Evolutionary conservation across 2,888 invertebrate species (phyloP), one percentile per base, ranked within the genome.

Genomic region (Carterocephalus palaemon): DNA sequence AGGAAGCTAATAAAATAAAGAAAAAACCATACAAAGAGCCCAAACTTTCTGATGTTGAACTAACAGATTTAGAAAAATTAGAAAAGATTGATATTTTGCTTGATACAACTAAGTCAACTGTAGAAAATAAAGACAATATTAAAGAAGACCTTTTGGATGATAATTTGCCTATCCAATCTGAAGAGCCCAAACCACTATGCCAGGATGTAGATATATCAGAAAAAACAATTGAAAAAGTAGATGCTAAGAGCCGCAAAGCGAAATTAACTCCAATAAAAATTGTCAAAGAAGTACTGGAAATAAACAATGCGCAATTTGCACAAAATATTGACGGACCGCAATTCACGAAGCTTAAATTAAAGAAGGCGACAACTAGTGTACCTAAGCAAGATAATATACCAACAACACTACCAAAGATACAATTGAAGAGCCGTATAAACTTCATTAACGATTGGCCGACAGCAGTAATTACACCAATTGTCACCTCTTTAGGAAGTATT

Each of bases 391-490:
- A 86, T 32, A 54, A 67, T 4, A 54, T 75, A 6, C 53, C 70
- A 19, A 63, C 79, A 0, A 73, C 75, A 50, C 73, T 93, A 37
- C 93, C 92, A 1, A 92, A 92, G 67, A 88, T 92, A 51, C 88
- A 92, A 61, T 75, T 94, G 1, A 93, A 92, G 62, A 94, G 93
- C 67, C 88, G 92, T 53, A 91, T 94, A 4, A 88, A 78, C 34
- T 88, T 88, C 56, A 49, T 88, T 7, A 71, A 83, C 33, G 90
- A 91, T 49, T 93, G 90, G 85, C 90, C 92, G 7, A 90, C 92
- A 2, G 74, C 86, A 48, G 71, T 86, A 23, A 68, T 89, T 29
- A 77, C 81, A 47, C 89, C 89, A 1, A 63, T 81, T 15, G 63
- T 92, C 2, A 86, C 79, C 2, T 69, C 76, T 32, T 74, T 92